These are phyloP conservation scores for Narcine bancroftii DNA, from an alignment of 2,113 vertebrate genomes.

Conservation along the genomic window DNA sequence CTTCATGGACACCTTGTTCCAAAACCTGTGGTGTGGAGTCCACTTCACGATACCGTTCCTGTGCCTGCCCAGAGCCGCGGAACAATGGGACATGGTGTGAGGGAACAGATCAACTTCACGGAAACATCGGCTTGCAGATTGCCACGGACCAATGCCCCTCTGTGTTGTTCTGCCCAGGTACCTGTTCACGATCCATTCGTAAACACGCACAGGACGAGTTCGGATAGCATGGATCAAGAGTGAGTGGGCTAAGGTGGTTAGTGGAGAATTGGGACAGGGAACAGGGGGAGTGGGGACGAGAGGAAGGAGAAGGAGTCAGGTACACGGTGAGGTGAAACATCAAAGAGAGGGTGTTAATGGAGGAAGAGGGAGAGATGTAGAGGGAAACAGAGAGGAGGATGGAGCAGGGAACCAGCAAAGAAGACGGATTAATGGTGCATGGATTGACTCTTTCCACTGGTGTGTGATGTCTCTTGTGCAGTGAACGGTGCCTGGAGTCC, in stretches of 20 bases:
- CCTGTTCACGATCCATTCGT: neutral
- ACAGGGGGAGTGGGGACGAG: too few relatives aligned
- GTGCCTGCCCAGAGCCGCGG: conserved; percentile 63
- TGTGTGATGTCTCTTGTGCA: conserved; percentile 42
- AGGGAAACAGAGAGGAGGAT: too few relatives aligned
- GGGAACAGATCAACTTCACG: conserved; percentile 54
- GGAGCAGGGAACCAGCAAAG: too few relatives aligned
- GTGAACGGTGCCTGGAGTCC: conserved; percentile 69
- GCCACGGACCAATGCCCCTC: conserved; percentile 62
- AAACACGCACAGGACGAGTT: neutral
- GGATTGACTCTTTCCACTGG: neutral
- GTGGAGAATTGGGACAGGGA: too few relatives aligned
- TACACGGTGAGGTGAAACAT: too few relatives aligned
- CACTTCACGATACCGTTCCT: conserved; percentile 67
- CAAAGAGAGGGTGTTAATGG: too few relatives aligned
- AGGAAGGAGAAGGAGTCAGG: neutral
- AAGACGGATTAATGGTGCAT: too few relatives aligned
- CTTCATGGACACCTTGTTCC: conserved; percentile 68
- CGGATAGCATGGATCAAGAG: neutral
- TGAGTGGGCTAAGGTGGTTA: neutral
- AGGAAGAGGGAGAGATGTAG: too few relatives aligned
- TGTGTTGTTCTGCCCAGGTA: conserved; percentile 66
- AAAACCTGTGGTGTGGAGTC: conserved; percentile 65
- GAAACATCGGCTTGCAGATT: conserved; percentile 55
- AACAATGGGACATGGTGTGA: conserved; percentile 54